Percentiles rank a stretch among this genome's conserved stretches.
phyloP scores from a whole-genome alignment of 2,113 vertebrate genomes.

The Dromas ardeola region DNA sequence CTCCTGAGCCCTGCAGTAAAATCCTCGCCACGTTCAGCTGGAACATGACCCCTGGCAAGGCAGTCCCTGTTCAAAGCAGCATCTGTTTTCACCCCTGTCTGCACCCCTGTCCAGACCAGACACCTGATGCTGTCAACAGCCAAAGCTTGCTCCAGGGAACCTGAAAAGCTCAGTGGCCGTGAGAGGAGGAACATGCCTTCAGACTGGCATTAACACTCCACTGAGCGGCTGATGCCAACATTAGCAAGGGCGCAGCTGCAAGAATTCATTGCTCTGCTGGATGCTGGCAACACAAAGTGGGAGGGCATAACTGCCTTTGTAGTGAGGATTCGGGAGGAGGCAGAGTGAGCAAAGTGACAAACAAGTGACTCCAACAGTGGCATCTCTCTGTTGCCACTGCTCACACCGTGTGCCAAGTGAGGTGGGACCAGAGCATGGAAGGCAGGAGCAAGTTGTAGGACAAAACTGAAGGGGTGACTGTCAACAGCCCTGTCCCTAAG shows the following conservation, averaged over 20 bases:
- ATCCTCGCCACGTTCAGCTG: background rate
- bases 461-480: background rate
- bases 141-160: slow-evolving; percentile 31
- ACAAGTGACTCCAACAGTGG: background rate
- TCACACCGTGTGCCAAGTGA: background rate
- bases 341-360: background rate
- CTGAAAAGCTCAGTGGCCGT: slow-evolving; percentile 14
- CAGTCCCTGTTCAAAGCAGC: background rate
- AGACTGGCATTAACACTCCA: slow-evolving; percentile 22
- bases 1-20: background rate
- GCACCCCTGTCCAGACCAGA: background rate
- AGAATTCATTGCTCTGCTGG: slow-evolving; percentile 48
- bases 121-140: slow-evolving; percentile 22
- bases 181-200: slow-evolving; percentile 49
- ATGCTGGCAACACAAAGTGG: slow-evolving; percentile 22
- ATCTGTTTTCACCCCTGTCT: background rate
- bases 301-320: background rate
- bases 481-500: background rate
- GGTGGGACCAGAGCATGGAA: background rate
- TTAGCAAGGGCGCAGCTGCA: slow-evolving; percentile 25
- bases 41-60: background rate
- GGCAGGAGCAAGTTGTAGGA: background rate
- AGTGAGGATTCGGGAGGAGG: background rate
- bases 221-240: background rate
- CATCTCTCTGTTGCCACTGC: background rate